Base-by-base conservation (phyloP, 2,113 vertebrate species). In the Platichthys flesus region DNA sequence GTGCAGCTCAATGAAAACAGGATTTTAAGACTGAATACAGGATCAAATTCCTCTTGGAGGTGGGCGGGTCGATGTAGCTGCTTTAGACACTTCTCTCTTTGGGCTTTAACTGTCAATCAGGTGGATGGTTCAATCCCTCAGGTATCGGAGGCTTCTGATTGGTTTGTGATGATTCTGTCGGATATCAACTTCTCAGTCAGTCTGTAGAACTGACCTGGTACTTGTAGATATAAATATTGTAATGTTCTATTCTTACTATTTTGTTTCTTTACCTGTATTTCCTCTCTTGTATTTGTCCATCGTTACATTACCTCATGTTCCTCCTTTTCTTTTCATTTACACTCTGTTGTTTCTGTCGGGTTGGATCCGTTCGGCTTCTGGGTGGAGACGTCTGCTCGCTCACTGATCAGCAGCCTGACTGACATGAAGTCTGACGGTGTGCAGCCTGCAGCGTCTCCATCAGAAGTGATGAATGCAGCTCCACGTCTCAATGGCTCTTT, bases 1-100 rank as follows among this genome's bases (percentile, higher is more conserved):
- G 3, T 20, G 49, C 49, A 20, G 49, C 52, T 10, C 8, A 18
- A n/a, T 9, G n/a, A 12, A 23, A 24, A 28, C 3, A 37, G 56
- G 81, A 82, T 55, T 88, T 89, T 81, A 82, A 86, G 90, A 87
- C 86, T 84, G 49, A 79, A 81, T 58, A 70, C 73, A 67, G 16
- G 40, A 35, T 31, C 14, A 7, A 2, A 42, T 63, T 2, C 0
- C 21, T 12, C 40, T 0, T 58, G 5, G 0, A 35, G 69, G 81
- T 90, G 83, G 49, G 63, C 20, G 64, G 79, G 9, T 12, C 10
- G 40, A 42, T 31, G 20, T 14, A 66, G 20, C 21, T 45, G 24
- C 58, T 35, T 3, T 54, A 15, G 45, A 31, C 13, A 18, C 24
- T 28, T 3, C 9, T 55, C 8, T 8, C n/a, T 10, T 14, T 57